Evolutionary conservation across 2,113 vertebrate genomes (phyloP), one percentile per base, ranked within the genome.

Genomic region (Phalacrocorax brasilianus): DNA sequence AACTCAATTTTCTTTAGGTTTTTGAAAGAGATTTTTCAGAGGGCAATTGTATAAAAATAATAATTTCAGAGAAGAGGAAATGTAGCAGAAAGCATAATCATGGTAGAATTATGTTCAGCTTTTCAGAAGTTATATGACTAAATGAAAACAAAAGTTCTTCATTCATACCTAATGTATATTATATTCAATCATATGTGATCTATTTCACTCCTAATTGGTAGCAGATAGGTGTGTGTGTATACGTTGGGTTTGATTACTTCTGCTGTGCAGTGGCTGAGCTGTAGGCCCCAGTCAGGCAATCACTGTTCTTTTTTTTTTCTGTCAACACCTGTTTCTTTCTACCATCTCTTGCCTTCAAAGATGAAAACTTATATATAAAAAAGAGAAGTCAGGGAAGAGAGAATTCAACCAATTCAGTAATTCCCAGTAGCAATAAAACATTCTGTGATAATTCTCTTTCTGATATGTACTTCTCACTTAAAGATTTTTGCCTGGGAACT

Each of bases 251-350:
- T 83, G 58, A 70, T 95, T 83, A 73, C 38, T 95, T 63, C 28
- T 88, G 26, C 74, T 88, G 63, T 12, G 6, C 40, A 40, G 52
- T 49, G 59, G 22, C 72, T 93, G 79, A 88, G 72, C 63, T 75
- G 40, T 14, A 77, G 67, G 49, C 63, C n/a, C 9, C 22, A 38
- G 30, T 38, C 53, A 92, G 59, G 63, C 45, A 91, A 30, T 68
- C 10, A 42, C 47, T 76, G 27, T 42, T 87, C 10, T 11, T 55
- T 70, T 38, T 70, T 70, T 88, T 52, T 78, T 30, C 58, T 83
- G 71, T 90, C 58, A 94, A 42, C 71, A 94, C 38, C 81, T 87
- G 32, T 93, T 95, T 88, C 42, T 88, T 75, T 70, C 71, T 80
- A 56, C 42, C 22, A 33, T 53, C 50, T 70, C 28, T 61, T 89